These are phyloP conservation scores for Conomelus anceps DNA, from an alignment of 2,888 invertebrate genomes.

Conservation along the genomic window DNA sequence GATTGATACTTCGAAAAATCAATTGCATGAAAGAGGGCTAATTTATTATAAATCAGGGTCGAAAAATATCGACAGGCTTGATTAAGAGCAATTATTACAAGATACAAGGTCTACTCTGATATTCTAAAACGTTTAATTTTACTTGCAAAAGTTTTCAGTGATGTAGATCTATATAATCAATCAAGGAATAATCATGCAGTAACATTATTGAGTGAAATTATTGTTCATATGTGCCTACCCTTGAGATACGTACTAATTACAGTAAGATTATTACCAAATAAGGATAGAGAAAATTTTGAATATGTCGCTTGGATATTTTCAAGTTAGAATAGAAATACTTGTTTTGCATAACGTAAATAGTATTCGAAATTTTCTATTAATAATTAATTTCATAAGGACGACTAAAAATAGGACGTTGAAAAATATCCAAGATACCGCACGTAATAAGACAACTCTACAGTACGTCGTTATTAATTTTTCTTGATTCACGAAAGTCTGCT, in stretches of 20 bases:
- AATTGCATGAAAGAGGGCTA: neutral
- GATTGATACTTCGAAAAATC: neutral
- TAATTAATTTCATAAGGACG: neutral
- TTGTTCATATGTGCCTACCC: neutral
- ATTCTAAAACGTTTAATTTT: neutral
- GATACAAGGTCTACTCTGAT: neutral
- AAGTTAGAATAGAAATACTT: neutral
- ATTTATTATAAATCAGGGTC: neutral
- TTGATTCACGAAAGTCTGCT: too few relatives aligned
- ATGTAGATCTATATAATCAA: neutral
- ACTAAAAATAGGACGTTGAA: neutral
- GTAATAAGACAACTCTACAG: neutral
- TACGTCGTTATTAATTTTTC: neutral
- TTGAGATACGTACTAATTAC: neutral
- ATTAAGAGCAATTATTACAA: neutral
- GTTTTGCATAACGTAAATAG: neutral
- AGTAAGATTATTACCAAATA: neutral
- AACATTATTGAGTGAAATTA: neutral
- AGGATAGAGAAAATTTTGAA: neutral
- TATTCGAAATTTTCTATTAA: neutral
- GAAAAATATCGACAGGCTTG: neutral
- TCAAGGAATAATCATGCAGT: neutral
- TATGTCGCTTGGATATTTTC: neutral
- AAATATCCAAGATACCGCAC: neutral
- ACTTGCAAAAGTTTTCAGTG: neutral